These are phyloP conservation scores for Xenus cinereus DNA, from an alignment of 2,113 vertebrate genomes.

Conservation along the genomic window DNA sequence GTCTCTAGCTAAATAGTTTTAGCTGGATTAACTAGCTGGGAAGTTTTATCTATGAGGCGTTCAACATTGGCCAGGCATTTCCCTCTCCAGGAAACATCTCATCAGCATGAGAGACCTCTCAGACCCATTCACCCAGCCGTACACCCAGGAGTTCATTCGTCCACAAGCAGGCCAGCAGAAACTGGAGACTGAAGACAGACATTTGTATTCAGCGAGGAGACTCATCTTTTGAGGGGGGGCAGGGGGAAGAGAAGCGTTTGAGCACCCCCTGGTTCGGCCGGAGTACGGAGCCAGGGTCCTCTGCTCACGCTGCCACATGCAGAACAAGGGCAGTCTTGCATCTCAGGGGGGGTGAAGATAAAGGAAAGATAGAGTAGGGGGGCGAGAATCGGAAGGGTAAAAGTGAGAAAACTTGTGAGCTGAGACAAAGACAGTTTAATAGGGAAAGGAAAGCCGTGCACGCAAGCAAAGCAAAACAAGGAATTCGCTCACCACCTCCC, in stretches of 20 bases:
- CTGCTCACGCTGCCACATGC: neutral
- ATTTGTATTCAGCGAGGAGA: neutral
- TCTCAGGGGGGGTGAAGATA: neutral
- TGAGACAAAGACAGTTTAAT: neutral
- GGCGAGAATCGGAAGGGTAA: neutral
- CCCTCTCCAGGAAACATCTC: neutral
- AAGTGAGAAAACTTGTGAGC: neutral
- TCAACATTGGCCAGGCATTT: neutral
- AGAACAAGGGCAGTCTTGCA: neutral
- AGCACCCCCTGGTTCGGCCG: neutral
- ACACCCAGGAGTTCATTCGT: neutral
- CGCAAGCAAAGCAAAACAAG: neutral
- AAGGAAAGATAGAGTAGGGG: neutral
- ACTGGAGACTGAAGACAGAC: neutral
- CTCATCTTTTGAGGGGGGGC: too few species aligned
- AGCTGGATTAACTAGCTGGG: neutral
- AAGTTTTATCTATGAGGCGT: neutral
- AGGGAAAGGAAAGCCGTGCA: neutral
- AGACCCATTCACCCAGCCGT: neutral
- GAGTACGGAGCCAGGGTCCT: neutral
- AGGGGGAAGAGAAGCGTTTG: accelerated
- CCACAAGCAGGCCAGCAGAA: neutral
- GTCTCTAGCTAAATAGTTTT: neutral
- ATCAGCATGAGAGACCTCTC: neutral
- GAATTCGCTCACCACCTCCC: neutral